Evolutionary conservation across 1,140 invertebrate genomes (phyloP).

Genomic region (Andricus grossulariae): DNA sequence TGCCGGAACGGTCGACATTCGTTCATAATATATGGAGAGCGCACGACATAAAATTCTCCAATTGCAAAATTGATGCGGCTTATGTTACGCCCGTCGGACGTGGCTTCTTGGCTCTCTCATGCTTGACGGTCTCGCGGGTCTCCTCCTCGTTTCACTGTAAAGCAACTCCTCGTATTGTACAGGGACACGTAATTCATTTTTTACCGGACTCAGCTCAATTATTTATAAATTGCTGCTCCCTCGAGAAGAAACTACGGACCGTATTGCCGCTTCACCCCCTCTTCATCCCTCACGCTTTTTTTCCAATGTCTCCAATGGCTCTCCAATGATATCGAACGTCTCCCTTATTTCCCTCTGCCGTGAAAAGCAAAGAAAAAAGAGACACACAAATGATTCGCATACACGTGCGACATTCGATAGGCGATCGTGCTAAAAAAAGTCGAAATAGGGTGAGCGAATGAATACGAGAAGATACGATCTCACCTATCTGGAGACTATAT

Average conservation of each 20-base stretch:
- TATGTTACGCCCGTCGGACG: conserved; percentile 63
- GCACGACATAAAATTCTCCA: conserved; percentile 75
- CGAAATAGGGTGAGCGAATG: too few relatives aligned
- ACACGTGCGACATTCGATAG: neutral
- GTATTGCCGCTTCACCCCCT: conserved; percentile 41
- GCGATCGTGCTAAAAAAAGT: too few relatives aligned
- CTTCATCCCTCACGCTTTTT: conserved; percentile 10
- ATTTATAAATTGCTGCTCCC: conserved; percentile 77
- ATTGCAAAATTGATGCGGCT: conserved; percentile 77
- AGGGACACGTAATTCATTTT: conserved; percentile 77
- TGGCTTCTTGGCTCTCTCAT: conserved; percentile 27
- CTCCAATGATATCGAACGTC: conserved; percentile 19
- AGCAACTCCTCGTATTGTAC: conserved; percentile 76
- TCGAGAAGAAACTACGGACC: conserved; percentile 47
- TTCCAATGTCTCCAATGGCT: neutral
- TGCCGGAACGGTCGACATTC: conserved; percentile 48
- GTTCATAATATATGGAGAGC: conserved; percentile 72
- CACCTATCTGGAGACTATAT: too few relatives aligned
- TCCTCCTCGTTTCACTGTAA: conserved; percentile 73
- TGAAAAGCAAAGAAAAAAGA: neutral
- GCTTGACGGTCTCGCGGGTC: conserved; percentile 68
- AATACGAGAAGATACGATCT: too few relatives aligned
- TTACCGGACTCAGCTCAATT: conserved; percentile 76
- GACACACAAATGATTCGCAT: neutral
- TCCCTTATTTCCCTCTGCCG: neutral